Base-by-base conservation (phyloP, 2,113 vertebrate species). In the Lucifuga dentata region DNA sequence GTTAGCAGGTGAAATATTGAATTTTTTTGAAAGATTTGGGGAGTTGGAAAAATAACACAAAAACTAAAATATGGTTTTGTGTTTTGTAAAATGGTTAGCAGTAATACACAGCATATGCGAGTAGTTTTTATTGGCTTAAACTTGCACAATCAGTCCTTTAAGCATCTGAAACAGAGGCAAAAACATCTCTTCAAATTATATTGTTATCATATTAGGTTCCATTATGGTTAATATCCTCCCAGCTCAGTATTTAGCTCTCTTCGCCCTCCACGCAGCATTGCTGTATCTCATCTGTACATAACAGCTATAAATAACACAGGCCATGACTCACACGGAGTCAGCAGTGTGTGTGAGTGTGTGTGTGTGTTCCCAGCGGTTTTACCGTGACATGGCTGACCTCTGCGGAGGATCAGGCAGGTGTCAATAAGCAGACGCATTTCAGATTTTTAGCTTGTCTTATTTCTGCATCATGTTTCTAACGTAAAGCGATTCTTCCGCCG, bases 281-380 rank as follows among this genome's bases (percentile, higher is more conserved):
- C 69, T 78, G 49, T 24, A 59, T 66, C 56, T 81, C 66, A 78
- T 72, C 74, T 79, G 75, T 68, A 81, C 81, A 78, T 86, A n/a
- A n/a, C 75, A 52, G 80, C 81, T 91, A 90, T 86, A 89, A 91
- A 91, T 90, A 88, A 86, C 57, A 73, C 62, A 64, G 59, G 72
- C 81, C 83, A 85, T 85, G 88, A 86, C 77, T 89, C 86, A 84
- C 57, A 68, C 40, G 6, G 81, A 85, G 86, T 91, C 88, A 86
- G 84, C 86, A 73, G 76, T 60, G 81, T 43, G 44, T 68, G 52
- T 48, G 41, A 24, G 73, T 73, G 68, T 33, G n/a, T n/a, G n/a
- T n/a, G n/a, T n/a, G n/a, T n/a, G n/a, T 72, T 76, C 78, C 81
- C 71, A 50, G 74, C 23, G 76, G 64, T n/a, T 50, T 46, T 45